Evolutionary conservation across 2,888 invertebrate genomes (phyloP).

Genomic region (Harpagoxenus sublaevis): DNA sequence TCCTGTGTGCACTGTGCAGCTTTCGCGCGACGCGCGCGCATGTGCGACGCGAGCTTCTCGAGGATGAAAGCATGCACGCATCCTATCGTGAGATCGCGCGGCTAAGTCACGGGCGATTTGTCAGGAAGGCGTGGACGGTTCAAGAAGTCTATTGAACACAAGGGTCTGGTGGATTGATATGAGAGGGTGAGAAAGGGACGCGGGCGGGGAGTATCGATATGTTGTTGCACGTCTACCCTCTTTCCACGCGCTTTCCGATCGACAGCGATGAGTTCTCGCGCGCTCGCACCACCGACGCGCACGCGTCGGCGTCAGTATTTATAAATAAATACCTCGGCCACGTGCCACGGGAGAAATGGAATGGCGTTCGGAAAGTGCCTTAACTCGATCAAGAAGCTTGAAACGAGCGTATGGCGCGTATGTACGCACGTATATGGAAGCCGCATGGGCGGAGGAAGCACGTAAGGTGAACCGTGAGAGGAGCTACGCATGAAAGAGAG

Average conservation of each 20-base stretch:
- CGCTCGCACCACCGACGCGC: conserved; percentile 32
- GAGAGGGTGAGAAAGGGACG: not conserved
- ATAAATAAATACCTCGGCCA: conserved; percentile 79
- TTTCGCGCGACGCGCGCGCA: conserved; percentile 1
- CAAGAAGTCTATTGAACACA: conserved; percentile 64
- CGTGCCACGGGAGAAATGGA: conserved; percentile 75
- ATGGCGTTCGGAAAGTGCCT: conserved; percentile 73
- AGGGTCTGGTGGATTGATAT: conserved; percentile 56
- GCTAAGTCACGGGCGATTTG: conserved; percentile 54
- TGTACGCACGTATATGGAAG: not conserved
- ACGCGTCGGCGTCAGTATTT: conserved; percentile 73
- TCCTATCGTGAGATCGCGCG: conserved; percentile 21
- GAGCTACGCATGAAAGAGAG: not conserved
- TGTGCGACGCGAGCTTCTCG: not conserved
- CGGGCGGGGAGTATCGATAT: conserved; percentile 24
- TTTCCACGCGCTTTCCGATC: conserved; percentile 7
- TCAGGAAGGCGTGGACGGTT: conserved; percentile 60
- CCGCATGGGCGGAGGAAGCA: not conserved
- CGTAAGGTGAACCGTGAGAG: not conserved
- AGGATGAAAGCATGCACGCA: conserved; percentile 26
- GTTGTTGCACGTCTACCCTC: conserved; percentile 34
- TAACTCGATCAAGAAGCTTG: conserved; percentile 66
- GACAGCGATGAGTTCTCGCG: conserved; percentile 20
- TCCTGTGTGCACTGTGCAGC: not conserved
- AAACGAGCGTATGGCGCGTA: conserved; percentile 44